Base-by-base conservation (phyloP, 2,113 vertebrate species). In the Ciconia maguari region DNA sequence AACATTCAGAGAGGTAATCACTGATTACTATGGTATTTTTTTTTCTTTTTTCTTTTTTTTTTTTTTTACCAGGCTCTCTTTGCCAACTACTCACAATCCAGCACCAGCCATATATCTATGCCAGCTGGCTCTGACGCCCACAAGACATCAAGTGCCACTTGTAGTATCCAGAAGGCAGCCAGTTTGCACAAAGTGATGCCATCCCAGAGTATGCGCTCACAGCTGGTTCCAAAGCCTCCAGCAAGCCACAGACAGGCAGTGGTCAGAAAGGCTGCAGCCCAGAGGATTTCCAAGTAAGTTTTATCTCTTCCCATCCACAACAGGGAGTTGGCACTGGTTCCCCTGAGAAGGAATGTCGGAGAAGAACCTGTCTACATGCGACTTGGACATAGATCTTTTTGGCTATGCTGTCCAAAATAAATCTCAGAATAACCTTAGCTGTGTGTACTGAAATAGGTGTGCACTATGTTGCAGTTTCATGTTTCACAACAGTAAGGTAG, bases 221-320 rank as follows among this genome's bases (percentile, higher is more conserved):
- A 89, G 65, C 97, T 99, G 72, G 66, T 98, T 93, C 99, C 99
- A 54, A 99, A 99, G 90, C 99, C 99, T 49, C 99, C 98, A 70
- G 89, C 97, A 97, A 98, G 82, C 92, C 96, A 98, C 94, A 98
- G 98, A 85, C 98, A 99, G 81, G 89, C 97, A 88, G 90, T 90
- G 48, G 93, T 97, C 96, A 98, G 98, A 97, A 99, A 98, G 96
- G 96, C 97, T 34, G 57, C 98, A 96, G 93, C 98, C 36, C 98
- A 99, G 92, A 98, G 98, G 84, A 96, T 98, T 89, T 97, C 98
- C 98, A 99, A 98, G 99, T 99, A 99, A 99, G 99, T 98, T 93
- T 94, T 66, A 13, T 94, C 75, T 87, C n/a, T 93, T 88, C 54
- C 42, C 13, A 51, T 81, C n/a, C 26, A 26, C 46, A 48, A 24